Base-by-base conservation (phyloP, 92 coral and sea anemone species). In the Pocillopora meandrina region DNA sequence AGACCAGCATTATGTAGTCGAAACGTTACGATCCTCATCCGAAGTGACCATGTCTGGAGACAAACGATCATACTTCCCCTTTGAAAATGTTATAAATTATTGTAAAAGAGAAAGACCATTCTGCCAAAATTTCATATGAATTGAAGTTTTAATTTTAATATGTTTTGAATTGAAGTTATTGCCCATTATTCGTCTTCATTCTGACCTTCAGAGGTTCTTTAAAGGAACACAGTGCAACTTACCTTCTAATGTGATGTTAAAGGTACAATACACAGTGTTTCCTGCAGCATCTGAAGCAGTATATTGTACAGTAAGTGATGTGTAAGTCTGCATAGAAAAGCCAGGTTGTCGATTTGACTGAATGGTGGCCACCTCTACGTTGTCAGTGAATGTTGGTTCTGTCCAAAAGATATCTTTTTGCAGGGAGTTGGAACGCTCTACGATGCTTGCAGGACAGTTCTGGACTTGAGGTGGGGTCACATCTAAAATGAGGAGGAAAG, bases 381-480 rank as follows among this genome's bases (percentile, higher is more conserved):
- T 97, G 83, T 97, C 99, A 36, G 95, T 89, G 92, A 97, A 94
- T 9, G 85, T 84, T 20, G 99, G 99, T 84, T 89, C 90, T 20
- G 76, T 84, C 99, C 99, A 97, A 34, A 89, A 64, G 19, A 94
- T 84, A 70, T 61, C 68, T 33, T 81, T 61, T 66, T 78, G 67
- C 33, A 79, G 72, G 55, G 26, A 67, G 89, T 90, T 61, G 63
- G 90, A 79, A 26, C 67, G 78, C 11, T 65, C 71, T 12, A 75
- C 65, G 36, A 87, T 55, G 58, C 78, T 65, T 31, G 89, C 47
- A 18, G 99, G 99, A 64, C 99, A 97, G 82, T 70, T 81, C 74
- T 75, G 65, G 20, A 86, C 87, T 23, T 19, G 19, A n/a, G 99
- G 99, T 16, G 98, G 93, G 13, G 97, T 94, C 42, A 85, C 86